phyloP scores from a whole-genome alignment of 2,113 vertebrate species.

The Heteronetta atricapilla region DNA sequence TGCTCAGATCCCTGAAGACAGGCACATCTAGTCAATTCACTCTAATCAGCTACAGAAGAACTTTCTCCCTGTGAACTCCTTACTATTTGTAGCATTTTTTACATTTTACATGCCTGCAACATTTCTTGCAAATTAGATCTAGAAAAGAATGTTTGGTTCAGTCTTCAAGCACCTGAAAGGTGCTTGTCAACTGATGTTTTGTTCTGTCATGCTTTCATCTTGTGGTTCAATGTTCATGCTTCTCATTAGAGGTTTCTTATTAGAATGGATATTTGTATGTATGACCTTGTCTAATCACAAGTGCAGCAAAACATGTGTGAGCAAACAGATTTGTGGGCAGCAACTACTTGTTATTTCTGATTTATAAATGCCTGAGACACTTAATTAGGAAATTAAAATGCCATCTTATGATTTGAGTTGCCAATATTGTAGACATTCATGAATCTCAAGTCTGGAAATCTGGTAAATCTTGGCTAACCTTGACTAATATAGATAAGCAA shows the following conservation, averaged over 20 bases:
- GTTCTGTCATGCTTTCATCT: not conserved
- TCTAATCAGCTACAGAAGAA: not conserved
- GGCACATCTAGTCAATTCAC: not conserved
- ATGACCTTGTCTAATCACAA: not conserved
- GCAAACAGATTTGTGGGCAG: conserved; percentile 15
- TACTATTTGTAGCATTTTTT: not conserved
- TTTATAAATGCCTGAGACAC: not conserved
- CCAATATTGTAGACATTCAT: not conserved
- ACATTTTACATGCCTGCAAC: not conserved
- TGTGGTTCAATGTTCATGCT: not conserved
- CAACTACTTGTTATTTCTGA: conserved; percentile 24
- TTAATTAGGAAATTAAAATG: conserved; percentile 46
- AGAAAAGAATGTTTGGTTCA: not conserved
- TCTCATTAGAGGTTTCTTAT: not conserved
- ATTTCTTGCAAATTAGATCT: not conserved
- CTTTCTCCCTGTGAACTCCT: not conserved
- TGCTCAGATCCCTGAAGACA: not conserved
- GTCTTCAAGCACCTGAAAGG: not conserved
- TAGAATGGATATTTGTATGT: not conserved
- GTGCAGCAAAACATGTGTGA: conserved; percentile 9
- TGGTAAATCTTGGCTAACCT: conserved; percentile 2
- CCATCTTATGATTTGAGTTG: not conserved
- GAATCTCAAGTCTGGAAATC: not conserved
- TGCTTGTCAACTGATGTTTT: not conserved
- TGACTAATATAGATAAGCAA: not conserved